These are phyloP conservation scores for Lasioglossum pauxillum DNA, from an alignment of 2,888 invertebrate species.

Conservation along the genomic window DNA sequence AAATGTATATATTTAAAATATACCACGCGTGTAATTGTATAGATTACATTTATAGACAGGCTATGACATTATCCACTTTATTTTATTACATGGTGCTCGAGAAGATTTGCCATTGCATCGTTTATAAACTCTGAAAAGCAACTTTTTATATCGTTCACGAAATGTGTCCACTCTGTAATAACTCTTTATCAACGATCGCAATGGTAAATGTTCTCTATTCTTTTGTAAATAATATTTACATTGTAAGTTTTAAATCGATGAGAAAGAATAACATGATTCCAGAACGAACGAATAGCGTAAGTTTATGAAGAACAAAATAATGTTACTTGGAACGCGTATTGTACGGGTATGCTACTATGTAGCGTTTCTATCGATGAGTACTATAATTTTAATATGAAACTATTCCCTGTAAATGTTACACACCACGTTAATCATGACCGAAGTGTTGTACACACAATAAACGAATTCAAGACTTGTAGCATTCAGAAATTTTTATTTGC, in stretches of 20 bases:
- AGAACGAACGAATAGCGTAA: conserved; percentile 31
- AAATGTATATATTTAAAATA: conserved; percentile 65
- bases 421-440: conserved; percentile 39
- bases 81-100: conserved; percentile 59
- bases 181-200: conserved; percentile 1
- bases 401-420: conserved; percentile 45
- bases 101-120: conserved; percentile 49
- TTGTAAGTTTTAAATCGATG: conserved; percentile 4
- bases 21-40: conserved; percentile 45
- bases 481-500: conserved; percentile 32
- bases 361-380: conserved; percentile 62
- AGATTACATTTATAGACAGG: conserved; percentile 59
- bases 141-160: conserved; percentile 39
- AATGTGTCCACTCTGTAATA: background rate
- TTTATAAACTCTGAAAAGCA: conserved; percentile 8
- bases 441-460: conserved; percentile 39
- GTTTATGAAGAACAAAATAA: conserved; percentile 33
- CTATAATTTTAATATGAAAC: conserved; percentile 64
- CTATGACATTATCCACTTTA: conserved; percentile 57
- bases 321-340: conserved; percentile 49
- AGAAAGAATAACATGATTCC: conserved; percentile 21
- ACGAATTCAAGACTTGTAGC: conserved; percentile 25
- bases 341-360: conserved; percentile 69
- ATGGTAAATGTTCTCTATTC: conserved; percentile 49
- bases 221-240: conserved; percentile 52